These are phyloP conservation scores for Stenolophus ochropezus DNA, from an alignment of 2,888 invertebrate species.

Conservation along the genomic window DNA sequence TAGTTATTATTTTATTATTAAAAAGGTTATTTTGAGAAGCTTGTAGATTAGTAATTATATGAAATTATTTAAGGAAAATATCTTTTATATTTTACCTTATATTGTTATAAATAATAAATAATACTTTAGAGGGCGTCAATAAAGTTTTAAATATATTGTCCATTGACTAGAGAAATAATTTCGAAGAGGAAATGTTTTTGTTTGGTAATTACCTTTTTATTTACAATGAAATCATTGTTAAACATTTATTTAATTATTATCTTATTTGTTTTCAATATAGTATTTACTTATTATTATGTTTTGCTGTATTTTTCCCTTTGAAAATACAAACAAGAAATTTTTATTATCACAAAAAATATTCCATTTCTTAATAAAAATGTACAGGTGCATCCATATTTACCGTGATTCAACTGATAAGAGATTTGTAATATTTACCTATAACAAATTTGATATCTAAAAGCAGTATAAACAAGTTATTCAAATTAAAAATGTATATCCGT, in stretches of 20 bases:
- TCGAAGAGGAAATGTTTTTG: too few species aligned
- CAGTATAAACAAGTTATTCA: not conserved
- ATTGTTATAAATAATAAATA: too few species aligned
- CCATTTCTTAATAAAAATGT: not conserved
- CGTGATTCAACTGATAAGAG: not conserved
- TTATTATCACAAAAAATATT: constrained; percentile 1
- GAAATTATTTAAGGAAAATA: too few species aligned
- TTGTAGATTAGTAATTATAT: too few species aligned
- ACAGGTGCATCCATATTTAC: not conserved
- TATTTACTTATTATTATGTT: not conserved
- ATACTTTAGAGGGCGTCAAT: too few species aligned
- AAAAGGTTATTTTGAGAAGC: too few species aligned
- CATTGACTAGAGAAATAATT: too few species aligned
- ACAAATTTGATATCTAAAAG: not conserved
- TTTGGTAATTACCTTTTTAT: too few species aligned
- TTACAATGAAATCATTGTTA: not conserved
- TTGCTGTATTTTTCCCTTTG: not conserved
- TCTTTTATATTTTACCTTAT: too few species aligned
- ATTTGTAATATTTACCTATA: constrained; percentile 1
- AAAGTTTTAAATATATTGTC: too few species aligned
- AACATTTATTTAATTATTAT: not conserved
- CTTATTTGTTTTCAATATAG: not conserved
- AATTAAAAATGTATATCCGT: not conserved
- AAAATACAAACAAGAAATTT: not conserved
- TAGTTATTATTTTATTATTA: too few species aligned